Evolutionary conservation across 2,797 vertebrate species (phyloP), one percentile per base, ranked within the genome.

Genomic region (Tarsius wallacei): DNA sequence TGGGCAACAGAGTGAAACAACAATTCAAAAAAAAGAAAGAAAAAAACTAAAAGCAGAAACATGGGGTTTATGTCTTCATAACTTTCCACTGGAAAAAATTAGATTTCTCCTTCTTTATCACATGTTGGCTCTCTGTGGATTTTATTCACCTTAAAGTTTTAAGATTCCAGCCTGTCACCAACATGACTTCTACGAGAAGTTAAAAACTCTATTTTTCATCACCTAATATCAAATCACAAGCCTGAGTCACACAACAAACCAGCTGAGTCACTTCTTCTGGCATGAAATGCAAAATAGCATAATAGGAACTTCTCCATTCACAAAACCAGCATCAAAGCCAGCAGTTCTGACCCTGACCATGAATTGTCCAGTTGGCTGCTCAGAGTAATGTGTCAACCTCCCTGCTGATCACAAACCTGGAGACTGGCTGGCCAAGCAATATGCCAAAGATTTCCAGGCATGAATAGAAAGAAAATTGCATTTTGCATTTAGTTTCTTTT

Each of bases 221-320:
- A 94, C 47, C 36, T 71, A 89, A 59, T 88, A 88, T 49, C 33
- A 13, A 84, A 94, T 70, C 33, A 16, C 71, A 17, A 33, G 24
- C 87, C 31, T 82, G 68, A 84, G 51, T 90, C 81, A 95, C 0
- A 21, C 19, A 59, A 42, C 26, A 73, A 89, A 74, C 17, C 73
- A 76, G 66, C 70, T 90, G 80, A 95, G 51, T 94, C 92, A 78
- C 33, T 82, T 76, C 92, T 80, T 51, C 63, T 66, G 86, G 85
- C 74, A 86, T 42, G 47, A 94, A 77, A 49, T 10, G 12, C 5
- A 11, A 63, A 66, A 76, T 0, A 17, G 36, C 12, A 3, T 28
- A 11, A 49, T 11, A 93, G 73, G 70, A 59, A 84, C 28, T 47
- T 51, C 63, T 95, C 61, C 81, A 92, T 85, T 90, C 95, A 96